Evolutionary conservation across 2,888 invertebrate species (phyloP).

Genomic region (Brassicogethes aeneus): DNA sequence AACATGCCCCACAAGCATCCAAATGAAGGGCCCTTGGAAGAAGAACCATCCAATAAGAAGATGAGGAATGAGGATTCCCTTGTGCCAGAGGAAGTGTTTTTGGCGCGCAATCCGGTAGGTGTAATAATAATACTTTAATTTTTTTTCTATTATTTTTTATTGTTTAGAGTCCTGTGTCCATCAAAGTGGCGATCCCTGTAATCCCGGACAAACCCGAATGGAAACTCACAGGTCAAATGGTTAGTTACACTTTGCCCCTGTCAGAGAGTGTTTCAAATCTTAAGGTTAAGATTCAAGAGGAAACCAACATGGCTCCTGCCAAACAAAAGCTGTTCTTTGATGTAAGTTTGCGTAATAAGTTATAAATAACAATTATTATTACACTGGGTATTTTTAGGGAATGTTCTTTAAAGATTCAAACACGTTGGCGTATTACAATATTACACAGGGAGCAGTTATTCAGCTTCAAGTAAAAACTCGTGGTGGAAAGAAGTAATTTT

Average conservation of each 20-base stretch:
- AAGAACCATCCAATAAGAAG: conserved; percentile 83
- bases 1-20: conserved; percentile 43
- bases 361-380: not conserved
- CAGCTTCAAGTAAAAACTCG: conserved; percentile 93
- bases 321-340: conserved; percentile 96
- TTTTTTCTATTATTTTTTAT: conserved; percentile 1
- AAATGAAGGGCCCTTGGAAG: conserved; percentile 49
- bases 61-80: conserved; percentile 86
- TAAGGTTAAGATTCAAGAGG: conserved; percentile 77
- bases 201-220: conserved; percentile 88
- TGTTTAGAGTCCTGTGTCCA: conserved; percentile 61
- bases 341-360: conserved; percentile 44
- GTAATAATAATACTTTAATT: not conserved
- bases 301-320: conserved; percentile 88
- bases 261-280: conserved; percentile 74
- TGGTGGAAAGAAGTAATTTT: conserved; percentile 87
- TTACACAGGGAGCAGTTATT: conserved; percentile 73
- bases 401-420: conserved; percentile 98
- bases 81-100: conserved; percentile 79
- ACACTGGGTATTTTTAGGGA: conserved; percentile 53
- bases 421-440: conserved; percentile 91
- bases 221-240: conserved; percentile 85
- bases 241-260: conserved; percentile 69
- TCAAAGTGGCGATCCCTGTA: conserved; percentile 76
- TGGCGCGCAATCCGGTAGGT: conserved; percentile 55